phyloP scores from a whole-genome alignment of 2,113 vertebrate species.

The Dendropsophus ebraccatus region DNA sequence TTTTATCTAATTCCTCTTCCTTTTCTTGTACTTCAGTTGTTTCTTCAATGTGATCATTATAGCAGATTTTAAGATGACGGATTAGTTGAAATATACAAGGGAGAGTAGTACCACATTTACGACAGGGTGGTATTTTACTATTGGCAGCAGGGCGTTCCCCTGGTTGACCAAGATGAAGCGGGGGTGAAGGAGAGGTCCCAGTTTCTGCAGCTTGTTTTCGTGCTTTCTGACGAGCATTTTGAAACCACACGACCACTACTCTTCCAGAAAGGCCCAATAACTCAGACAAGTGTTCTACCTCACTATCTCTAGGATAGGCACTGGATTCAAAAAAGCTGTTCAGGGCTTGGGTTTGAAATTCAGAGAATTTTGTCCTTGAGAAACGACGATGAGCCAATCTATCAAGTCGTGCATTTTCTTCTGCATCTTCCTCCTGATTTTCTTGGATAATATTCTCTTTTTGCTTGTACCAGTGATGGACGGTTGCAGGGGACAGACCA shows the following conservation, averaged over 20 bases:
- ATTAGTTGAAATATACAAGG: constrained; percentile 71
- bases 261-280: constrained; percentile 70
- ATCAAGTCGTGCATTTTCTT: constrained; percentile 27
- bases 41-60: constrained; percentile 66
- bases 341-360: constrained; percentile 72
- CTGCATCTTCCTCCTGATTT: constrained; percentile 63
- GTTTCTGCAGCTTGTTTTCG: constrained; percentile 67
- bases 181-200: constrained; percentile 25
- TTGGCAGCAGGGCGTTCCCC: background rate
- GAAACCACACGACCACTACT: constrained; percentile 75
- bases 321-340: constrained; percentile 74
- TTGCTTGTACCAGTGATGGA: constrained; percentile 53
- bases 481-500: constrained; percentile 32
- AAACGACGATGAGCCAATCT: constrained; percentile 65
- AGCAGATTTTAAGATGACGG: constrained; percentile 71
- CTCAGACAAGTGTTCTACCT: constrained; percentile 67
- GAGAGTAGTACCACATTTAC: constrained; percentile 65
- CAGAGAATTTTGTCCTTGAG: constrained; percentile 73
- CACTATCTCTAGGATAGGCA: constrained; percentile 72
- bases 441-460: constrained; percentile 63
- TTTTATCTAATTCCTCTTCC: constrained; percentile 61
- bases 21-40: constrained; percentile 59
- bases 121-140: constrained; percentile 62
- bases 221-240: constrained; percentile 74
- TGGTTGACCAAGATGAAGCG: background rate